Percentiles rank a stretch among this genome's conserved stretches.
These are phyloP conservation scores for Montipora capricornis DNA, from an alignment of 64 coral and sea anemone genomes.

Conservation along the genomic window DNA sequence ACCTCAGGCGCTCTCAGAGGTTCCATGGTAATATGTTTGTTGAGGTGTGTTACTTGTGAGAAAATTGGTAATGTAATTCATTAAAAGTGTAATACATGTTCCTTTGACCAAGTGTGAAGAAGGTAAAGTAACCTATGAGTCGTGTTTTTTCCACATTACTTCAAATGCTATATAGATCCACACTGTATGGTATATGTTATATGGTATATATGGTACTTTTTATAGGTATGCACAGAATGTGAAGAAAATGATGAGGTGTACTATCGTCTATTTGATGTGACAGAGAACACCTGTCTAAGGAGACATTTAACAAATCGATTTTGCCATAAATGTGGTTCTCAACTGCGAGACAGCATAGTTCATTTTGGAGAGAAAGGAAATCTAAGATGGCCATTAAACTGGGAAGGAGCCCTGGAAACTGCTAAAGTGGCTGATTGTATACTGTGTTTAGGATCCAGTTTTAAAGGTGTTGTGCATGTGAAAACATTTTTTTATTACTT, in stretches of 20 bases:
- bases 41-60: slow-evolving; percentile 60
- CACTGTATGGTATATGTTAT: no score
- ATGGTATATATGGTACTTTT: background rate
- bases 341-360: slow-evolving; percentile 94
- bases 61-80: background rate
- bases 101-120: no score
- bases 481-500: background rate
- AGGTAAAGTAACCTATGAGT: no score
- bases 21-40: slow-evolving; percentile 99
- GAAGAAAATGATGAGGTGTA: slow-evolving; percentile 81
- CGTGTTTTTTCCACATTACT: no score
- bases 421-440: slow-evolving; percentile 94
- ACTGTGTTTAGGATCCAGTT: slow-evolving; percentile 93
- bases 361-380: slow-evolving; percentile 99
- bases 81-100: no score
- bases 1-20: slow-evolving; percentile 83
- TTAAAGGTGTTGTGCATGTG: slow-evolving; percentile 67
- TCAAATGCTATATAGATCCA: no score
- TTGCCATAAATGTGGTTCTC: slow-evolving; percentile 78
- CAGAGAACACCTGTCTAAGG: slow-evolving; percentile 89
- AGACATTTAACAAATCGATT: slow-evolving; percentile 86
- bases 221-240: slow-evolving; percentile 97
- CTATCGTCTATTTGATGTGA: slow-evolving; percentile 96
- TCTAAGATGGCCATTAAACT: slow-evolving; percentile 91
- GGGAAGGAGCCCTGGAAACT: slow-evolving; percentile 92